Conservation (phyloP, 2,888 invertebrate species). For the Trissoscelio sp. region DNA sequence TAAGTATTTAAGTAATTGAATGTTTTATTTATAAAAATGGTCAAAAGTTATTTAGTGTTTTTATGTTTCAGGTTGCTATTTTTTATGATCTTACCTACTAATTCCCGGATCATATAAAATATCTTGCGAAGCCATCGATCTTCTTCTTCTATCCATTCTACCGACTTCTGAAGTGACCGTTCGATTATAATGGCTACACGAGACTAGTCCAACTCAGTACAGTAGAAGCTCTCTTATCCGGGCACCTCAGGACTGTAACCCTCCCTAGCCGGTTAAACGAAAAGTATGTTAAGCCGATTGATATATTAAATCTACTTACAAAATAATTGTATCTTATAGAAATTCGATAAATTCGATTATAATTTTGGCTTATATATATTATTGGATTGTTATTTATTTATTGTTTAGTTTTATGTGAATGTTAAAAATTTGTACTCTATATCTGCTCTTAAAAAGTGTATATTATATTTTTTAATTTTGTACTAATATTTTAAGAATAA, state of each 20-base stretch:
- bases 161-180: background rate
- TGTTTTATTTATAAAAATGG: too few relatives aligned
- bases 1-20: too few relatives aligned
- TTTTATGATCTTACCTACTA: background rate
- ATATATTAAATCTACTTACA: background rate
- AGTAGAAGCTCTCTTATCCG: too few relatives aligned
- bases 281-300: background rate
- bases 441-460: background rate
- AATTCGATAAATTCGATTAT: too few relatives aligned
- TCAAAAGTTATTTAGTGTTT: too few relatives aligned
- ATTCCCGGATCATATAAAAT: background rate
- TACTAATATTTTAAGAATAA: background rate
- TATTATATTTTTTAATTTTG: background rate
- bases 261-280: constrained; percentile 2
- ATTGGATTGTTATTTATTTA: too few relatives aligned
- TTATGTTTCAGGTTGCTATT: too few relatives aligned
- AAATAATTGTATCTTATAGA: background rate
- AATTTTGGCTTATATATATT: too few relatives aligned
- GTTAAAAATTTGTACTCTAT: background rate
- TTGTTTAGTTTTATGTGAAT: too few relatives aligned
- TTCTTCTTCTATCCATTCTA: background rate
- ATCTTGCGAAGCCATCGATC: background rate
- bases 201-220: too few relatives aligned
- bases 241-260: too few relatives aligned
- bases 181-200: background rate